These are phyloP conservation scores for Drosophila seguyi DNA, from an alignment of 1,140 invertebrate species.

Conservation along the genomic window DNA sequence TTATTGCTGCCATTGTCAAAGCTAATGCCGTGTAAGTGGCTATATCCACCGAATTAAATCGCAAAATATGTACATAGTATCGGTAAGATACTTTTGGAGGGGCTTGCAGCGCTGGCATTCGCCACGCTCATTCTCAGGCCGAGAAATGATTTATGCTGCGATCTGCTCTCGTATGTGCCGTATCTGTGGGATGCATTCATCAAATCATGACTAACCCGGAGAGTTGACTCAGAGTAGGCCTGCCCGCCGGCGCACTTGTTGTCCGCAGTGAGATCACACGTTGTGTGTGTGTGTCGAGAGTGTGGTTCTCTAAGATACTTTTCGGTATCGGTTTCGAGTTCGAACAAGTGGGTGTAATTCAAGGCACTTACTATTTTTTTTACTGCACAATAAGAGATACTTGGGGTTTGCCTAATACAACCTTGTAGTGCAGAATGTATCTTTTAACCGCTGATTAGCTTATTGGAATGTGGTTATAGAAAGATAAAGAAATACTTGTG, in stretches of 20 bases:
- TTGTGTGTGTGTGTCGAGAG: not conserved
- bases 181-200: constrained; percentile 37
- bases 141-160: constrained; percentile 19
- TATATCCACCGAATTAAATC: constrained; percentile 16
- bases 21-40: constrained; percentile 65
- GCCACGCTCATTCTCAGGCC: constrained; percentile 10
- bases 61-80: constrained; percentile 9
- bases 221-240: constrained; percentile 11
- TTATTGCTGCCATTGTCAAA: constrained; percentile 36
- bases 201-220: constrained; percentile 30
- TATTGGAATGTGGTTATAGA: no score
- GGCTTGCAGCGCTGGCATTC: not conserved
- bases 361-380: constrained; percentile 1
- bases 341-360: constrained; percentile 20
- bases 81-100: not conserved
- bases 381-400: not conserved
- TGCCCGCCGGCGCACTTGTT: constrained; percentile 30
- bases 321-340: constrained; percentile 1
- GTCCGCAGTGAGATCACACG: constrained; percentile 20
- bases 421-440: not conserved
- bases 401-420: not conserved
- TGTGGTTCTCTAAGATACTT: constrained; percentile 1
- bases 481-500: no score
- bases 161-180: not conserved
- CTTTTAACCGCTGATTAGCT: no score